phyloP scores from a whole-genome alignment of 2,888 invertebrate genomes.

The Diaperis boleti region DNA sequence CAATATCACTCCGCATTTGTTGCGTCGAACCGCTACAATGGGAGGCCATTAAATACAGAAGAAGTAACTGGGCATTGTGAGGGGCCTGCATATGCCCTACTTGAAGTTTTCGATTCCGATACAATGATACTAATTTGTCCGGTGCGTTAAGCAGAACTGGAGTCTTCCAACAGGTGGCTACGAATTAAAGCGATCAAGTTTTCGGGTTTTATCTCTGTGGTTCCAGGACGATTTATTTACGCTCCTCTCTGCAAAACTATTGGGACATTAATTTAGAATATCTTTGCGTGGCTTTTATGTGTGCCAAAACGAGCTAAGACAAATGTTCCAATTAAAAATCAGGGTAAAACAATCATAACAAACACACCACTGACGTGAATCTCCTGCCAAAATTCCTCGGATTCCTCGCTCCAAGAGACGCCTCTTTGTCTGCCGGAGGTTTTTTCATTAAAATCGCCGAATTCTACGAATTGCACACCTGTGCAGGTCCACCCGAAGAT shows the following conservation, averaged over 20 bases:
- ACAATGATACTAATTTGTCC: constrained; percentile 41
- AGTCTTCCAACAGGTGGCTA: constrained; percentile 30
- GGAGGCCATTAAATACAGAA: constrained; percentile 37
- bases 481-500: constrained; percentile 10
- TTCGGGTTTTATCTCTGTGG: too few species aligned
- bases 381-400: neutral
- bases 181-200: constrained; percentile 3
- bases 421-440: neutral
- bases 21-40: constrained; percentile 21
- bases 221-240: too few species aligned
- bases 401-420: neutral
- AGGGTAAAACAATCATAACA: too few species aligned
- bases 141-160: constrained; percentile 17
- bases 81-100: constrained; percentile 35
- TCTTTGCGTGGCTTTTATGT: too few species aligned
- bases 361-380: too few species aligned
- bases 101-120: constrained; percentile 32
- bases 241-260: too few species aligned
- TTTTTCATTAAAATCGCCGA: neutral
- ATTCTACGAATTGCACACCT: constrained; percentile 1
- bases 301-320: too few species aligned
- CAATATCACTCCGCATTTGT: constrained; percentile 34
- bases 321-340: too few species aligned
- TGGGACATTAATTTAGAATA: too few species aligned
- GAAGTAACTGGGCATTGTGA: constrained; percentile 31